A percentile compares a stretch with the other conserved stretches of the same genome.
Conservation (phyloP, 2,113 vertebrate species). For the Gymnocephalus cernua region DNA sequence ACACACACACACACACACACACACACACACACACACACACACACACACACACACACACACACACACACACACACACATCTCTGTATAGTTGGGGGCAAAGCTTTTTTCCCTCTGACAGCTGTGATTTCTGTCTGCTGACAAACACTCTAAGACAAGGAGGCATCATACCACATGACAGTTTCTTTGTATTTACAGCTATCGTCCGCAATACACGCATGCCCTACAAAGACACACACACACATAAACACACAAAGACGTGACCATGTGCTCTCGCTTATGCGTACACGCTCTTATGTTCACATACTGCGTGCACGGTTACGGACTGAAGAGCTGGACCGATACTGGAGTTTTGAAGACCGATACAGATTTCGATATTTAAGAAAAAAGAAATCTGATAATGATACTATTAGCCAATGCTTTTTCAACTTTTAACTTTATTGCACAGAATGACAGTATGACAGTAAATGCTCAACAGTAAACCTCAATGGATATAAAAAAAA, state of each 20-base stretch:
- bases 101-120: slow-evolving; percentile 80
- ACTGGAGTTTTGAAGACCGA: not conserved
- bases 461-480: not conserved
- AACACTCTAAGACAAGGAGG: slow-evolving; percentile 73
- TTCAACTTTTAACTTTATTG: not conserved
- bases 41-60: slow-evolving; percentile 20
- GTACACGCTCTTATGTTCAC: not conserved
- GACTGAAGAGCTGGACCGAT: not conserved
- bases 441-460: not conserved
- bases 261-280: slow-evolving; percentile 23
- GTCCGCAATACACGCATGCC: slow-evolving; percentile 60
- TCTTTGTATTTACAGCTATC: slow-evolving; percentile 43
- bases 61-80: slow-evolving; percentile 63
- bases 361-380: not conserved
- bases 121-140: slow-evolving; percentile 78
- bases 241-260: slow-evolving; percentile 35
- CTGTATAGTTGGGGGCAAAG: slow-evolving; percentile 80
- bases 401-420: not conserved
- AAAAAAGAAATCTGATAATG: not conserved
- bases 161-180: slow-evolving; percentile 72
- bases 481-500: not conserved
- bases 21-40: slow-evolving; percentile 35
- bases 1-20: slow-evolving; percentile 21
- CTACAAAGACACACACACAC: slow-evolving; percentile 25
- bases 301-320: slow-evolving; percentile 10